Percentiles rank a stretch among this genome's conserved stretches.
phyloP scores from a whole-genome alignment of 2,797 vertebrate species.

The Takifugu rubripes region DNA sequence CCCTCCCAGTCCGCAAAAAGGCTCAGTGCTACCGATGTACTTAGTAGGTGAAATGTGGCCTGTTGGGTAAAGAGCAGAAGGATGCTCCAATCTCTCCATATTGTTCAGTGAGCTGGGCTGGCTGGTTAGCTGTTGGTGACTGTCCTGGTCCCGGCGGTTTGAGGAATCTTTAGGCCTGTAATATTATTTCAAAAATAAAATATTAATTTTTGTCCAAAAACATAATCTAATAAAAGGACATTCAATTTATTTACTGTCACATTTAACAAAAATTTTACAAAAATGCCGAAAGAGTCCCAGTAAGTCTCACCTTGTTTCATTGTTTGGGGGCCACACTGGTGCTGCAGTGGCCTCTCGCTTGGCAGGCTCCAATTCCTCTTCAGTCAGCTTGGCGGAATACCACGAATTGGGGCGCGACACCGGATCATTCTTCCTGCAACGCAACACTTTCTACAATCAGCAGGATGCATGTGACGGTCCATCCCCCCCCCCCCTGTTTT shows the following conservation, averaged over 20 bases:
- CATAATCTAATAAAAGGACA: background rate
- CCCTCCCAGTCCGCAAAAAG: slow-evolving; percentile 54
- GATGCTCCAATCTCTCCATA: slow-evolving; percentile 83
- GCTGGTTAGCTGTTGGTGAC: slow-evolving; percentile 67
- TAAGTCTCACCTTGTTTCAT: slow-evolving; percentile 79
- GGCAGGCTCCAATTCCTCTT: slow-evolving; percentile 70
- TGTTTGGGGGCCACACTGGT: slow-evolving; percentile 74
- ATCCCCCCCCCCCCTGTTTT: background rate
- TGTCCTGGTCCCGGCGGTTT: slow-evolving; percentile 72
- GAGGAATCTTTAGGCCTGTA: slow-evolving; percentile 79
- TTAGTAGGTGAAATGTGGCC: slow-evolving; percentile 75
- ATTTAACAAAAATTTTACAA: background rate
- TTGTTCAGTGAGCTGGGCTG: slow-evolving; percentile 79
- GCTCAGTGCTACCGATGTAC: slow-evolving; percentile 74
- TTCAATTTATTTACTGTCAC: background rate
- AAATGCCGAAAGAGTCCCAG: background rate
- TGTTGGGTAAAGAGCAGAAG: slow-evolving; percentile 56
- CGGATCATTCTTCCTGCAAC: slow-evolving; percentile 81
- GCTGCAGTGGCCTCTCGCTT: slow-evolving; percentile 49
- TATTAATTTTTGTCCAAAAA: background rate
- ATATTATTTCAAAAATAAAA: background rate
- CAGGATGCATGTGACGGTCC: background rate
- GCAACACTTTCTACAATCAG: slow-evolving; percentile 9
- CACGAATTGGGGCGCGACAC: slow-evolving; percentile 85
- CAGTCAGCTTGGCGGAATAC: slow-evolving; percentile 87